These are phyloP conservation scores for Congeria kusceri DNA, from an alignment of 2,888 invertebrate species.

Conservation along the genomic window DNA sequence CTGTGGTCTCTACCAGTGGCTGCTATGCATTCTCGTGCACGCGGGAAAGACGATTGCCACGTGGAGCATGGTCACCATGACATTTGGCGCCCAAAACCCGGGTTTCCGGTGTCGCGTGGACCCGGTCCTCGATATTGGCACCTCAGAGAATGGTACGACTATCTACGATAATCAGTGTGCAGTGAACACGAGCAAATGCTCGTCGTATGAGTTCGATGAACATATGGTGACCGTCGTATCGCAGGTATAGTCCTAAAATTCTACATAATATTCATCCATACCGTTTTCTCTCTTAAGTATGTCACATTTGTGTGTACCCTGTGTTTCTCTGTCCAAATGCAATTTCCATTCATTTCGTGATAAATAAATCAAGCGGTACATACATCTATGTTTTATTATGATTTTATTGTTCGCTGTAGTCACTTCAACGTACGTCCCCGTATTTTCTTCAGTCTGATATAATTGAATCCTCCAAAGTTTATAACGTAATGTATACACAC, in stretches of 20 bases:
- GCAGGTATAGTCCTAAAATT: conserved; percentile 35
- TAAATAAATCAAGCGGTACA: too few species aligned
- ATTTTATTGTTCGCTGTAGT: too few species aligned
- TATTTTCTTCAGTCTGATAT: too few species aligned
- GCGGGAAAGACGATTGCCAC: conserved; percentile 50
- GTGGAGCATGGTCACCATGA: conserved; percentile 71
- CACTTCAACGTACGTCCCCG: too few species aligned
- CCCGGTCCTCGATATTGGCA: neutral
- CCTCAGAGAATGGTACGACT: neutral
- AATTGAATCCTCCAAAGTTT: too few species aligned
- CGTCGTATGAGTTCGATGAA: conserved; percentile 5
- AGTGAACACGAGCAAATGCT: conserved; percentile 11
- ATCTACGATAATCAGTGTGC: conserved; percentile 10
- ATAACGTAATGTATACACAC: too few species aligned
- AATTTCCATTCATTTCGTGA: too few species aligned
- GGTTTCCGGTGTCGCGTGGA: conserved; percentile 60
- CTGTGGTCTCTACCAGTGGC: conserved; percentile 63
- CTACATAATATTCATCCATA: too few species aligned
- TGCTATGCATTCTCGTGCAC: conserved; percentile 53
- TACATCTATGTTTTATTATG: too few species aligned
- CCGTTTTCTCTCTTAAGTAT: too few species aligned
- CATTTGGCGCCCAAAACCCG: conserved; percentile 64
- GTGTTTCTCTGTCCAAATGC: too few species aligned
- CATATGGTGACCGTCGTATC: conserved; percentile 28
- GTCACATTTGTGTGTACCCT: too few species aligned